These are phyloP conservation scores for Hirtodrosophila histrioides DNA, from an alignment of 2,888 invertebrate genomes.

Conservation along the genomic window DNA sequence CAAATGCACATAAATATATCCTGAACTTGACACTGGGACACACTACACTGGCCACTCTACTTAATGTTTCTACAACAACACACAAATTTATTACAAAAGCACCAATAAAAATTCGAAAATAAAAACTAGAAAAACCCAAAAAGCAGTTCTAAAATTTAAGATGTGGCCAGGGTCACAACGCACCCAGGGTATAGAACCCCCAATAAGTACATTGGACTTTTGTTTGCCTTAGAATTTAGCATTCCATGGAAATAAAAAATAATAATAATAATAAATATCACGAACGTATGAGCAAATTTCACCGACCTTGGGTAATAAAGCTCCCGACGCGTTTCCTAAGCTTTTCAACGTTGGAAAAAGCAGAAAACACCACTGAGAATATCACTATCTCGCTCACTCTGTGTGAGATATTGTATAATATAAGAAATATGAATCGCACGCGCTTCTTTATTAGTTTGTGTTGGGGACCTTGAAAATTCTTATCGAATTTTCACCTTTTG, in stretches of 20 bases:
- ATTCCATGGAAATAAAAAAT: slow-evolving; percentile 11
- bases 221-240: slow-evolving; percentile 52
- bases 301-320: slow-evolving; percentile 74
- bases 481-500: slow-evolving; percentile 82
- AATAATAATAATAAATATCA: neutral
- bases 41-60: neutral
- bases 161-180: slow-evolving; percentile 39
- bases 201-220: slow-evolving; percentile 1
- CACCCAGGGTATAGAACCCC: neutral
- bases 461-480: slow-evolving; percentile 76
- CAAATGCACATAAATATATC: no score
- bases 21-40: no score
- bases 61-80: neutral
- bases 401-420: slow-evolving; percentile 42
- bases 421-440: slow-evolving; percentile 50
- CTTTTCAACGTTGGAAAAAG: slow-evolving; percentile 1
- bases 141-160: slow-evolving; percentile 35
- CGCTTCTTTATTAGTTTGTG: slow-evolving; percentile 36
- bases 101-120: neutral
- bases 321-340: slow-evolving; percentile 19
- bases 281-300: slow-evolving; percentile 30
- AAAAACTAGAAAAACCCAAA: slow-evolving; percentile 4
- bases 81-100: neutral
- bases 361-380: neutral
- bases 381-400: neutral